Conservation (phyloP, 2,113 vertebrate genomes). For the Peromyscus maniculatus region DNA sequence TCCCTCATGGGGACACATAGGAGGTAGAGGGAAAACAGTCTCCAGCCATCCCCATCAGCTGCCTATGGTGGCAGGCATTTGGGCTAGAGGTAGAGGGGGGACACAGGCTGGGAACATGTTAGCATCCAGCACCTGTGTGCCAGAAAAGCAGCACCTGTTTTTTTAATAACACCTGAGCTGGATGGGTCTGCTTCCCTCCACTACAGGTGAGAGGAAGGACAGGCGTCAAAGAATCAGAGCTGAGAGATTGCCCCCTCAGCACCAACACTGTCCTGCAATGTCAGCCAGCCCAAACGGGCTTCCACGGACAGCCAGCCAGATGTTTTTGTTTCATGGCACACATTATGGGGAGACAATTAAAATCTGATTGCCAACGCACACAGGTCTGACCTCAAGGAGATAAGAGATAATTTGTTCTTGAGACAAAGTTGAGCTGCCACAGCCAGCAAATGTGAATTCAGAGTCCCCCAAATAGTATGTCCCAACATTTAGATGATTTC, state of each 20-base stretch:
- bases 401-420: not conserved
- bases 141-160: not conserved
- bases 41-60: not conserved
- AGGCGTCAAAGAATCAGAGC: not conserved
- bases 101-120: not conserved
- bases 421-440: not conserved
- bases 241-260: not conserved
- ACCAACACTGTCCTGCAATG: not conserved
- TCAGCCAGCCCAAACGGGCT: not conserved
- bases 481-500: not conserved
- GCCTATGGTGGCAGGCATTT: not conserved
- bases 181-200: fast-evolving
- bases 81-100: not conserved
- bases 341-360: not conserved
- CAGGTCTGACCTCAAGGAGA: not conserved
- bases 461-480: not conserved
- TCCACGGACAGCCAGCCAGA: not conserved
- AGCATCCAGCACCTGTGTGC: not conserved
- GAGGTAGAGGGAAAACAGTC: not conserved
- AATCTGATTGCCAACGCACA: not conserved
- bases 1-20: not conserved
- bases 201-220: too few species aligned
- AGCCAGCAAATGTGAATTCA: not conserved
- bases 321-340: not conserved
- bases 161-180: not conserved